Percentiles rank a stretch among this genome's conserved stretches.
Conservation (phyloP, 2,797 vertebrate species). For the Microcaecilia unicolor region DNA sequence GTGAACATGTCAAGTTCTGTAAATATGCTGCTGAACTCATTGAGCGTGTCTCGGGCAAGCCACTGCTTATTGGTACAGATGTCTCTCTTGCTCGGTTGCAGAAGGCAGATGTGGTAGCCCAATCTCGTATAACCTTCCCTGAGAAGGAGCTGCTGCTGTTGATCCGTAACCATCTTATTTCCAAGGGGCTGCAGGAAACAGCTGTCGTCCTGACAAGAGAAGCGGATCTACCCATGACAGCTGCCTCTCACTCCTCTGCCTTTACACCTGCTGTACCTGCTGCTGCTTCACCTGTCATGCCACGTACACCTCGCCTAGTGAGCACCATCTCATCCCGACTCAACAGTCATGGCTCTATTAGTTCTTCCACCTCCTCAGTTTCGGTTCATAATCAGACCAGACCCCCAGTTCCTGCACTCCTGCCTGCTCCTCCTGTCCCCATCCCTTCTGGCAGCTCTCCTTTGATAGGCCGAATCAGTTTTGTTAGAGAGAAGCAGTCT, state of each 20-base stretch:
- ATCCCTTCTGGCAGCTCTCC: slow-evolving; percentile 59
- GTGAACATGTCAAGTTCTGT: slow-evolving; percentile 94
- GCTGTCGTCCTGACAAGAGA: slow-evolving; percentile 83
- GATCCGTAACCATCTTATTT: slow-evolving; percentile 93
- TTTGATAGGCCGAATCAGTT: slow-evolving; percentile 87
- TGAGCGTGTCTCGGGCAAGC: slow-evolving; percentile 91
- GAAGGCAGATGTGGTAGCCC: slow-evolving; percentile 91
- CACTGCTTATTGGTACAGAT: slow-evolving; percentile 84
- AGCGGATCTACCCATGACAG: slow-evolving; percentile 89
- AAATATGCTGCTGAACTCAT: slow-evolving; percentile 92
- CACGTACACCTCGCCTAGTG: slow-evolving; percentile 84
- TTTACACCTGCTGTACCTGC: slow-evolving; percentile 60
- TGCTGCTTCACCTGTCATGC: slow-evolving; percentile 71
- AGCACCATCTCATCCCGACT: slow-evolving; percentile 79
- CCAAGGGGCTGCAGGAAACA: slow-evolving; percentile 87
- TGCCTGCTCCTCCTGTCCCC: slow-evolving; percentile 48
- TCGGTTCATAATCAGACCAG: slow-evolving; percentile 67
- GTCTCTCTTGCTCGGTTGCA: slow-evolving; percentile 91
- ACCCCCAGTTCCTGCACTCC: slow-evolving; percentile 62
- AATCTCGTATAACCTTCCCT: slow-evolving; percentile 89
- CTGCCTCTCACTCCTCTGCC: slow-evolving; percentile 71
- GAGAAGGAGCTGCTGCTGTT: slow-evolving; percentile 93
- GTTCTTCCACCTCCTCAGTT: slow-evolving; percentile 42
- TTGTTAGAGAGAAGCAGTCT: slow-evolving; percentile 81
- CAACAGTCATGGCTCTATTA: slow-evolving; percentile 58